phyloP scores from a whole-genome alignment of 1,140 invertebrate species.

The Anastrepha obliqua region DNA sequence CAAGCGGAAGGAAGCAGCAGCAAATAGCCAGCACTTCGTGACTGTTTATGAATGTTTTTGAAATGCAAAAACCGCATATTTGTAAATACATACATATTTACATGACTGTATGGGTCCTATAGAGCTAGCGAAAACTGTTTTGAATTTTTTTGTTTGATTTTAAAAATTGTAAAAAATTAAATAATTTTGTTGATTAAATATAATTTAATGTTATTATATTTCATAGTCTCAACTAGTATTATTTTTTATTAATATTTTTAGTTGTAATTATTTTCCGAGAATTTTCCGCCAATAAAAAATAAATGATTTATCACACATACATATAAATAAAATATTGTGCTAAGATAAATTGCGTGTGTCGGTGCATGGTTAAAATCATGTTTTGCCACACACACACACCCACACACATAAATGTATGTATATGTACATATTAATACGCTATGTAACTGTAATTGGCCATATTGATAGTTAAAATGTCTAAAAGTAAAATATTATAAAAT shows the following conservation, averaged over 20 bases:
- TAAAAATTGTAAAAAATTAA: background rate
- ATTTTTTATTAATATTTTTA: conserved; percentile 24
- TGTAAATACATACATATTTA: background rate
- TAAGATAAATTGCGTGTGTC: background rate
- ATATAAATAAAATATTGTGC: background rate
- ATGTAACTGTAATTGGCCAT: conserved; percentile 70
- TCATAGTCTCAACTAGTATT: background rate
- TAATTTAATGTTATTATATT: conserved; percentile 21
- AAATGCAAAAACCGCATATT: background rate
- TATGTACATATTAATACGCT: conserved; percentile 1
- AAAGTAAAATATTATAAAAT: conserved; percentile 61
- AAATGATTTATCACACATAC: background rate
- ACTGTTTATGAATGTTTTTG: background rate
- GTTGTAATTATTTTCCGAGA: conserved; percentile 12
- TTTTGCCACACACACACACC: background rate
- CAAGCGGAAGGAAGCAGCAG: background rate
- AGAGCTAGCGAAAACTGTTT: background rate
- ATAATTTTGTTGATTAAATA: background rate
- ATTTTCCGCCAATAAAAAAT: conserved; percentile 28
- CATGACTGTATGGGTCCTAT: background rate
- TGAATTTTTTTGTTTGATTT: background rate
- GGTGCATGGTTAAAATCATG: background rate
- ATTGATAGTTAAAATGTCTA: conserved; percentile 72
- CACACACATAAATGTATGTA: background rate
- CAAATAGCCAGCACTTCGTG: background rate